Base-by-base conservation (phyloP, 2,888 invertebrate genomes). In the Nomada ferruginata region DNA sequence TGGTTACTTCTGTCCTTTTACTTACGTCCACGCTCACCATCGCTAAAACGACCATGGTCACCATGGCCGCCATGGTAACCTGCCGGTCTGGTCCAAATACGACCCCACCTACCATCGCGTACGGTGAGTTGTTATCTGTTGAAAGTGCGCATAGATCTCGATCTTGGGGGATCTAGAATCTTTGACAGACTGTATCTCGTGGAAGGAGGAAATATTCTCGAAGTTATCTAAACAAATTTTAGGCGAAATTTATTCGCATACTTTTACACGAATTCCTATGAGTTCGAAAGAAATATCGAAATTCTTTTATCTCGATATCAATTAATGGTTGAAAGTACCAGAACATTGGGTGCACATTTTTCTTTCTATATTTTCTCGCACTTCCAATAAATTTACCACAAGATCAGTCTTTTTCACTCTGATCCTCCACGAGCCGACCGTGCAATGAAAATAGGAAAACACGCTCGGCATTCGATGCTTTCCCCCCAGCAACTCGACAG, bases 1-100 rank as follows among this genome's bases (percentile, higher is more conserved):
- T 93, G 93, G 92, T 93, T 89, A 92, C 93, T 93, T 93, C 92
- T 93, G 92, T 93, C 93, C 92, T 92, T 92, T 92, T 90, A 92
- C 88, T 92, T 88, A 91, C 92, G 91, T 90, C 90, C 87, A 87
- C 85, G 87, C 87, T 88, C 87, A 87, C 88, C 87, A 87, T 89
- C 85, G 89, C 82, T 86, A 83, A 86, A 87, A 72, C 89, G 83
- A 87, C 85, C 89, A 86, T 88, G 88, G 87, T 70, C 87, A 84
- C 88, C 87, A 88, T 88, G 88, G 88, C 82, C 84, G 85, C 90
- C 89, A 89, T 89, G 90, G 90, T 90, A 83, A 90, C 85, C 89
- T 87, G 88, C 89, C 89, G 90, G 90, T 90, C 90, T 89, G 91
- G 90, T 90, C 87, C 90, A 86, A 91, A 90, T 83, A 89, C 90